Evolutionary conservation across 2,113 vertebrate genomes (phyloP).

Genomic region (Aphelocoma coerulescens): DNA sequence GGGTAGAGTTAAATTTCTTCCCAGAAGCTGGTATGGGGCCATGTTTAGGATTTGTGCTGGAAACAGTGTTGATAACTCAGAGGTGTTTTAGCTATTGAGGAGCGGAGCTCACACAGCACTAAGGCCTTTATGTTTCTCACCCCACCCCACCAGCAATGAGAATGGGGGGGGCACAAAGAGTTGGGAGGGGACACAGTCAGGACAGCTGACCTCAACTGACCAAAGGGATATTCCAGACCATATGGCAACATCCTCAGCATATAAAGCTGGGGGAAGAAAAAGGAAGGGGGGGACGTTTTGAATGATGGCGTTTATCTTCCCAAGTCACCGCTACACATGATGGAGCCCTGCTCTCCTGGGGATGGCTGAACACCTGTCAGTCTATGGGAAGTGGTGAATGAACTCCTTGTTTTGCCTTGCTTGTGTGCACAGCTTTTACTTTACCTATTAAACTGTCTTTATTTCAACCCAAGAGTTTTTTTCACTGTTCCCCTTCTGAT

Average conservation of each 20-base stretch:
- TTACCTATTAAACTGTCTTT: neutral
- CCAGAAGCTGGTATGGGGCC: neutral
- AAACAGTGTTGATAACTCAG: neutral
- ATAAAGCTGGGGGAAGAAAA: neutral
- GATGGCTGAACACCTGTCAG: neutral
- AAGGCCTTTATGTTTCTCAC: neutral
- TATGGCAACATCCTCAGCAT: neutral
- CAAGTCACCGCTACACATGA: rapidly evolving
- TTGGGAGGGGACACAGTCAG: neutral
- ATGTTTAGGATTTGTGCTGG: neutral
- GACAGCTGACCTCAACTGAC: neutral
- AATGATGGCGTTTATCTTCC: neutral
- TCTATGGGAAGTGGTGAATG: neutral
- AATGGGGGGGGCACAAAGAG: neutral
- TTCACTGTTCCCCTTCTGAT: neutral
- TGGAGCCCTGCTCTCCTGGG: neutral
- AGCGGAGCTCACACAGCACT: neutral
- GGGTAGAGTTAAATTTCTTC: neutral
- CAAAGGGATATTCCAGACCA: neutral
- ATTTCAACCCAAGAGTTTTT: neutral
- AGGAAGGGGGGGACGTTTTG: neutral
- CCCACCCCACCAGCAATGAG: rapidly evolving
- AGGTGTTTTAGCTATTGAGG: neutral
- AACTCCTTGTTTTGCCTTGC: neutral
- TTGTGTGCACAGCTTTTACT: neutral